phyloP scores from a whole-genome alignment of 2,113 vertebrate genomes.

The Gavia stellata region DNA sequence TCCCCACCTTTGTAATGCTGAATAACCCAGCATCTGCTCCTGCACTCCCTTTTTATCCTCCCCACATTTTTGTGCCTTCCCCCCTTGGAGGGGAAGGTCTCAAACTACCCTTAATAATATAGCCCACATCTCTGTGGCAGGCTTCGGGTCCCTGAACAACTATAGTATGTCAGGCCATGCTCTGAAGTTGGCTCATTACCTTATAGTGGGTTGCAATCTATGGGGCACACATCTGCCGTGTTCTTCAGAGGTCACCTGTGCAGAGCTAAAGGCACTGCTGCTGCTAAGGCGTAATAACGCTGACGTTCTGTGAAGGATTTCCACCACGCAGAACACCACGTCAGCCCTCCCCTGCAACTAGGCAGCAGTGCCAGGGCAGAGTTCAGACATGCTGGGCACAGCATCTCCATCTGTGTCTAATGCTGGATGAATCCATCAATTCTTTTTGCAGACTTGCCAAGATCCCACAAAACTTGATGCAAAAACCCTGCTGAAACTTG shows the following conservation, averaged over 20 bases:
- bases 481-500: neutral
- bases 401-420: neutral
- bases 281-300: neutral
- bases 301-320: neutral
- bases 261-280: neutral
- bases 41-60: neutral
- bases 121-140: neutral
- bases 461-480: neutral
- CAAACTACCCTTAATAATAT: neutral
- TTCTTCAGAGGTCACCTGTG: neutral
- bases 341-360: neutral
- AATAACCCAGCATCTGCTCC: neutral
- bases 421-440: neutral
- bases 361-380: neutral
- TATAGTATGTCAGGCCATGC: accelerated
- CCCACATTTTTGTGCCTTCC: neutral
- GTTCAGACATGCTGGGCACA: neutral
- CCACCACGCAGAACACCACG: neutral
- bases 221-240: neutral
- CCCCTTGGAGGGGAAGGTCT: neutral
- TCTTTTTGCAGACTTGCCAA: neutral
- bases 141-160: neutral
- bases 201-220: neutral
- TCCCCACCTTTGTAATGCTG: neutral
- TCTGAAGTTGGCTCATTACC: neutral